Percentiles rank a stretch among this genome's conserved stretches.
These are phyloP conservation scores for Tetramorium bicarinatum DNA, from an alignment of 2,888 invertebrate species.

Conservation along the genomic window DNA sequence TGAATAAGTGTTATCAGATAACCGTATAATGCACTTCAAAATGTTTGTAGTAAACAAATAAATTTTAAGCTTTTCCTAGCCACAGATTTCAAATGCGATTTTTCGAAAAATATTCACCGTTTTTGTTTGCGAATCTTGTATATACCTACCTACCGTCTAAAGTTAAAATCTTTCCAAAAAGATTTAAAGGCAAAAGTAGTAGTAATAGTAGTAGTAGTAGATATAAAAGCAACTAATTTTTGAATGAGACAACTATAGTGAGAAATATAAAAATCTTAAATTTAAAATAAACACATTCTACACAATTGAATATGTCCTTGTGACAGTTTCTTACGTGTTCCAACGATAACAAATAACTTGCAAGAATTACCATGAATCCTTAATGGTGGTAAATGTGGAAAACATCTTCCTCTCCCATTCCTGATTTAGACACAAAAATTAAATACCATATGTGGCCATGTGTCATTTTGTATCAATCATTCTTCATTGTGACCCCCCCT, in stretches of 20 bases:
- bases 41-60: no score
- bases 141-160: not conserved
- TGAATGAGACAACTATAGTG: not conserved
- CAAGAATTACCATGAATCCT: constrained; percentile 52
- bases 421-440: constrained; percentile 50
- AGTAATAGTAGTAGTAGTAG: not conserved
- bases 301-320: not conserved
- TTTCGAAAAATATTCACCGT: no score
- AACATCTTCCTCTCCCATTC: constrained; percentile 49
- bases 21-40: no score
- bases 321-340: constrained; percentile 66
- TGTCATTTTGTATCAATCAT: constrained; percentile 63
- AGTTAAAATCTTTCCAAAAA: not conserved
- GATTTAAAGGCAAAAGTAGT: not conserved
- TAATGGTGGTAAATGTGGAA: constrained; percentile 42
- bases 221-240: constrained; percentile 3
- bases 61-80: no score
- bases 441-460: constrained; percentile 61
- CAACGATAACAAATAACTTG: constrained; percentile 54
- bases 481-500: constrained; percentile 45
- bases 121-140: no score
- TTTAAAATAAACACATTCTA: not conserved
- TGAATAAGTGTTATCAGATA: no score
- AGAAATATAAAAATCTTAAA: not conserved
- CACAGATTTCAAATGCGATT: no score